A percentile compares a stretch with the other conserved stretches of the same genome.
Conservation (phyloP, 2,888 invertebrate species). For the Megastigmus dorsalis region DNA sequence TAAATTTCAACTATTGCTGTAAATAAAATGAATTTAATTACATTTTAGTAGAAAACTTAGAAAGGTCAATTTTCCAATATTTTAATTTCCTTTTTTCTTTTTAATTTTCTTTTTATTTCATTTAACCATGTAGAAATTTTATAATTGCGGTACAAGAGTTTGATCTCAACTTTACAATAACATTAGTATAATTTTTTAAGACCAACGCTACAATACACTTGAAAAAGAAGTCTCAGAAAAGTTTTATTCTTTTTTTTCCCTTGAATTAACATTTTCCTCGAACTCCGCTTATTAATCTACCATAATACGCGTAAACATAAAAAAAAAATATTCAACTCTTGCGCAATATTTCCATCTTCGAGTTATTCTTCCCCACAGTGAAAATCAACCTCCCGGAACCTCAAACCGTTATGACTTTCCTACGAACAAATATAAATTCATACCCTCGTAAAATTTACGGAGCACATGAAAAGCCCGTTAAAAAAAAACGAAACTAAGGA, state of each 20-base stretch:
- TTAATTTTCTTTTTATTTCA: too few species aligned
- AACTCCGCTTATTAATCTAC: not conserved
- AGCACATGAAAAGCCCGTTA: conserved; percentile 15
- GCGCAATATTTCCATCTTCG: not conserved
- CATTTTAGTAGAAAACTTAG: too few species aligned
- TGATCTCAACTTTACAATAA: too few species aligned
- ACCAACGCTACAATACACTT: not conserved
- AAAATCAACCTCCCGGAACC: conserved; percentile 21
- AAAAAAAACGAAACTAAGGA: not conserved
- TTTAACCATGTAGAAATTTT: too few species aligned
- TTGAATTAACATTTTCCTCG: not conserved
- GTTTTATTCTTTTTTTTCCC: not conserved
- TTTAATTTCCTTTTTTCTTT: too few species aligned
- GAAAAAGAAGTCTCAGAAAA: not conserved
- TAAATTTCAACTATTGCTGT: too few species aligned
- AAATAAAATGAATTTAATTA: too few species aligned
- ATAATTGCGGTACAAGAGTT: too few species aligned
- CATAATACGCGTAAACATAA: not conserved
- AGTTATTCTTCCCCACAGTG: conserved; percentile 3
- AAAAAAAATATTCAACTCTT: not conserved
- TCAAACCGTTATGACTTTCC: conserved; percentile 3
- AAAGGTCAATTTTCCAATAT: too few species aligned
- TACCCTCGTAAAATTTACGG: conserved; percentile 32
- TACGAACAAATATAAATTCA: conserved; percentile 21
- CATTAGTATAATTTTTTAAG: too few species aligned